Base-by-base conservation (phyloP, 1,140 invertebrate genomes). In the Hestina assimilis region DNA sequence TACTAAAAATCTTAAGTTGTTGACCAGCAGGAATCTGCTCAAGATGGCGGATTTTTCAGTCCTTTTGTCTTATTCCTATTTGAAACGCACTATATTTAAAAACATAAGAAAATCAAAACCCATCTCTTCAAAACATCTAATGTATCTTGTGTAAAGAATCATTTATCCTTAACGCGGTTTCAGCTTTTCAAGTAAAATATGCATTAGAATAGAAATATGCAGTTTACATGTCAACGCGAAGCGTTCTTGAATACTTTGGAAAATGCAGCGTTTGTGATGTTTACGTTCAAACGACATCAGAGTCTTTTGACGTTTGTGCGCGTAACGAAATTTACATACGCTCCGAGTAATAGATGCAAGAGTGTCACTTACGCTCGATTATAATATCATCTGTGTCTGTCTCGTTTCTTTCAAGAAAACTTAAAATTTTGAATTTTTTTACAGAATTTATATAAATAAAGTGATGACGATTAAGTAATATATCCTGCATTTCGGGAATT, bases 281-380 rank as follows among this genome's bases (percentile, higher is more conserved):
- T 33, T 21, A 48, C 21, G 31, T 48, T 23, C 12, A 29, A 48
- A 31, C 29, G 14, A 48, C 45, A 48, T 48, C 45, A 48, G 33
- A 48, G 45, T 33, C 19, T 33, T 11, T 48, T 35, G 45, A 48
- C 28, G 12, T 19, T 12, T 48, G 17, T 48, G 45, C 11, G 31
- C 19, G 19, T 20, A 48, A 48, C 29, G 19, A 48, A 21, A 48
- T 33, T 48, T 48, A 48, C 33, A 48, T 48, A 35, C 17, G 14
- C 28, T 48, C 15, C 31, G 45, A 29, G 33, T 48, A 33, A 48
- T 35, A 17, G 20, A 48, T 48, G 19, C 7, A 33, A 19, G 33
- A 38, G 33, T 17, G 14, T 38, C 33, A 19, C 15, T 38, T 19
- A 33, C 15, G 19, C 33, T 7, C 5, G 6, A 38, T 38, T 38